Evolutionary conservation across 2,797 vertebrate species (phyloP).

Genomic region (Sphenodon punctatus): DNA sequence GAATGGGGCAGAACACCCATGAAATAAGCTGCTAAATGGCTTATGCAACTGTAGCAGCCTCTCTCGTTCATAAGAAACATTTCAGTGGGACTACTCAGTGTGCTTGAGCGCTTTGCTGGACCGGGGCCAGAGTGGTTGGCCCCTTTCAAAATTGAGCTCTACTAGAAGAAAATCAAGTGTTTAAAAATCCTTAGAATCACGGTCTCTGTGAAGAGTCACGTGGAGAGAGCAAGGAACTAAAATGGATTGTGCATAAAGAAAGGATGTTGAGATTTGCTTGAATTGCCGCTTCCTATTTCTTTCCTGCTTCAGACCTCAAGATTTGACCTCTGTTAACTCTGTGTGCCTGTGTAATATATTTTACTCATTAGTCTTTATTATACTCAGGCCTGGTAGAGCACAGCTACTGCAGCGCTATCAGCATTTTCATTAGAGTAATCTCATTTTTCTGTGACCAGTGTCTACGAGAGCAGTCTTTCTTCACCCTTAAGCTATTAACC

Average conservation of each 20-base stretch:
- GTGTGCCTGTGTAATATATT: neutral
- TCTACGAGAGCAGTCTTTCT: neutral
- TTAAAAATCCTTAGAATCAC: neutral
- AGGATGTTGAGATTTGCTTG: neutral
- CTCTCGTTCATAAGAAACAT: neutral
- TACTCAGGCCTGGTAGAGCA: accelerated
- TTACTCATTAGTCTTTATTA: neutral
- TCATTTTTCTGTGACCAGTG: neutral
- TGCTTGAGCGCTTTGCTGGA: accelerated
- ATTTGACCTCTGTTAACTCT: neutral
- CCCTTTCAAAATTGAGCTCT: neutral
- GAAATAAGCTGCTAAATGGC: neutral
- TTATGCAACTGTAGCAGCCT: no score
- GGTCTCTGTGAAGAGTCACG: neutral
- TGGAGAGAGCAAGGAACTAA: neutral
- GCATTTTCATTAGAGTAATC: neutral
- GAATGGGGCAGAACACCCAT: neutral
- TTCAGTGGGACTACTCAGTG: neutral
- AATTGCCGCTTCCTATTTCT: neutral
- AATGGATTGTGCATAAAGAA: neutral
- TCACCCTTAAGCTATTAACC: neutral
- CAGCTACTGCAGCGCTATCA: neutral
- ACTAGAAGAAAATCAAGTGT: neutral
- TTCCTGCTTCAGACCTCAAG: neutral
- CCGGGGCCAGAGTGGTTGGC: neutral